A percentile compares a stretch with the other conserved stretches of the same genome.
These are phyloP conservation scores for Drusus annulatus DNA, from an alignment of 1,140 invertebrate genomes.

Conservation along the genomic window DNA sequence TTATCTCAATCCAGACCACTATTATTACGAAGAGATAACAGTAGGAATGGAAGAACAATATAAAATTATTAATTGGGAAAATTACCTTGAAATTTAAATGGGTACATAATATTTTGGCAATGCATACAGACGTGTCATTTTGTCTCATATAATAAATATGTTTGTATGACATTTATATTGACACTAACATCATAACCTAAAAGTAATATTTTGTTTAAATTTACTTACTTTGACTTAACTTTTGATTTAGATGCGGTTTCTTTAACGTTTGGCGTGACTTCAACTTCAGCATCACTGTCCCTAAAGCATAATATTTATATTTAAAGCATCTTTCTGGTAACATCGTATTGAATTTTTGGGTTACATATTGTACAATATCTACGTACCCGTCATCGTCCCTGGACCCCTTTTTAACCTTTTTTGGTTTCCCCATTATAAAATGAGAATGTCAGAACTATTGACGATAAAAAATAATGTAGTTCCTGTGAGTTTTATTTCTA, in stretches of 20 bases:
- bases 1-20: too few relatives aligned
- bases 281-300: slow-evolving; percentile 72
- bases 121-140: background rate
- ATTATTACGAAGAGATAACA: too few relatives aligned
- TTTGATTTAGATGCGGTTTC: slow-evolving; percentile 68
- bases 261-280: slow-evolving; percentile 63
- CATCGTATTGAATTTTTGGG: slow-evolving; percentile 56
- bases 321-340: slow-evolving; percentile 15
- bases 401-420: slow-evolving; percentile 78
- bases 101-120: background rate
- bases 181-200: slow-evolving; percentile 62
- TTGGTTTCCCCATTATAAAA: slow-evolving; percentile 77
- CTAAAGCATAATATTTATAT: slow-evolving; percentile 63
- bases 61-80: background rate
- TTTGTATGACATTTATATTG: slow-evolving; percentile 62
- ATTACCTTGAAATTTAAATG: slow-evolving; percentile 21
- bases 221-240: slow-evolving; percentile 62
- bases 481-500: slow-evolving; percentile 8
- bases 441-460: background rate
- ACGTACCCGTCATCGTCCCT: slow-evolving; percentile 78
- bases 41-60: too few relatives aligned
- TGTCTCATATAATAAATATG: slow-evolving; percentile 58
- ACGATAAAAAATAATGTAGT: background rate
- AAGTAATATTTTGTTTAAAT: slow-evolving; percentile 62
- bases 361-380: slow-evolving; percentile 58